Percentiles rank a stretch among this genome's conserved stretches.
Conservation (phyloP, 2,113 vertebrate species). For the Hippocampus zosterae region DNA sequence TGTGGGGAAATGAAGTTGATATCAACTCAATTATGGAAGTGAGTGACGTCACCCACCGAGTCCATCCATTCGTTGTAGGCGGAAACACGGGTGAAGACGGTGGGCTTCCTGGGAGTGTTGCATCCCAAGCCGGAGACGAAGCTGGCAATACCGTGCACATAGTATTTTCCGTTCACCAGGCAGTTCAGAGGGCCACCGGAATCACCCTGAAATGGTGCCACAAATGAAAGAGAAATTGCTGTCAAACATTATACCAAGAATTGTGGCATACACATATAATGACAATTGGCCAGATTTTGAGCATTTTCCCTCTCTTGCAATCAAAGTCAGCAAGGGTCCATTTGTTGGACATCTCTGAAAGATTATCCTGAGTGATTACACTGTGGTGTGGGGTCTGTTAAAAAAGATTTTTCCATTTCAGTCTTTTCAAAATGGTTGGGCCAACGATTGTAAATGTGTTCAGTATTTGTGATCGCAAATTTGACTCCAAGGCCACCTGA, state of each 20-base stretch:
- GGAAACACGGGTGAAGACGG: constrained; percentile 83
- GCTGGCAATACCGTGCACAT: constrained; percentile 79
- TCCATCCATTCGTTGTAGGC: constrained; percentile 79
- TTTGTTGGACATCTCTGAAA: too few species aligned
- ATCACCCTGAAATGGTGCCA: constrained; percentile 68
- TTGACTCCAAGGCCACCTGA: too few species aligned
- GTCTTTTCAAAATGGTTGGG: too few species aligned
- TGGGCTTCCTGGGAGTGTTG: constrained; percentile 74
- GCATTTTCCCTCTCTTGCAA: neutral
- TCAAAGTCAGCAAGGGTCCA: too few species aligned
- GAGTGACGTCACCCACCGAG: constrained; percentile 34
- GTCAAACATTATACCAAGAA: neutral
- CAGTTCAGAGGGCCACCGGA: constrained; percentile 84
- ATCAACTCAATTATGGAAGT: too few species aligned
- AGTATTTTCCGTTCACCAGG: constrained; percentile 63
- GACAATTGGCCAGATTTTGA: neutral
- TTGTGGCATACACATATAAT: neutral
- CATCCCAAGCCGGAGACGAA: constrained; percentile 78
- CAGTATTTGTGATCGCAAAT: too few species aligned
- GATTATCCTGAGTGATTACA: too few species aligned
- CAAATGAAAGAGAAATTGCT: neutral
- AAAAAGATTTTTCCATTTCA: too few species aligned
- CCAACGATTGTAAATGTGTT: too few species aligned
- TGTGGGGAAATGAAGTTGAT: neutral
- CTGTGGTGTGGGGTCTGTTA: too few species aligned